A percentile compares a stretch with the other conserved stretches of the same genome.
These are phyloP conservation scores for Taeniopygia guttata DNA, from an alignment of 2,797 vertebrate genomes.

Conservation along the genomic window DNA sequence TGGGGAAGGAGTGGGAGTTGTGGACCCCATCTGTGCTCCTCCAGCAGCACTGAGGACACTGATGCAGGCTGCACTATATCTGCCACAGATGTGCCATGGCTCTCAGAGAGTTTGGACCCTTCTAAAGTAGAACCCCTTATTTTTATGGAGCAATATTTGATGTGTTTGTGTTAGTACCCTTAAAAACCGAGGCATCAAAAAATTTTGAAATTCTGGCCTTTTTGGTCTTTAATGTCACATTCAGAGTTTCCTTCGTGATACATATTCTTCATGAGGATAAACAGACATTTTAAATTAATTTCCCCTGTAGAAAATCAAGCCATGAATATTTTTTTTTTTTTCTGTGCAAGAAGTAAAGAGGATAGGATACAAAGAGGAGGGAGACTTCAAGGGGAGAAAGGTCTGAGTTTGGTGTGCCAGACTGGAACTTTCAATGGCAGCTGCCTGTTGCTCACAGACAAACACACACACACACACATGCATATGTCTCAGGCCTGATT, in stretches of 20 bases:
- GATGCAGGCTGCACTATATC: not conserved
- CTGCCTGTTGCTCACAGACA: not conserved
- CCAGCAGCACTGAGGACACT: rapidly evolving
- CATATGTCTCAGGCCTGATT: not conserved
- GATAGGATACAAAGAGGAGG: not conserved
- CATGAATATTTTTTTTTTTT: not conserved
- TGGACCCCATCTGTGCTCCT: not conserved
- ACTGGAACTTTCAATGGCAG: not conserved
- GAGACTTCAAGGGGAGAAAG: not conserved
- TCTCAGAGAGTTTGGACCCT: not conserved
- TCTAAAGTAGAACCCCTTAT: rapidly evolving
- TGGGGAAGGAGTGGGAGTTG: not conserved
- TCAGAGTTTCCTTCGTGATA: not conserved
- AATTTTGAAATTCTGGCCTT: not conserved
- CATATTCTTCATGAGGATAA: not conserved
- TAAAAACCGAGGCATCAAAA: not conserved
- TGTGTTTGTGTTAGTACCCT: not conserved
- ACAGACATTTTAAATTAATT: not conserved
- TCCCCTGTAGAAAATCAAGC: not conserved
- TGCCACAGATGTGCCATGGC: rapidly evolving
- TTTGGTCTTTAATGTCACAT: not conserved
- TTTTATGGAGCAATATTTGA: not conserved
- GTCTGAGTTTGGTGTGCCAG: not conserved
- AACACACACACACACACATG: not conserved
- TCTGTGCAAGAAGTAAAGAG: not conserved